Evolutionary conservation across 2,797 vertebrate genomes (phyloP).

Genomic region (Takifugu ocellatus): DNA sequence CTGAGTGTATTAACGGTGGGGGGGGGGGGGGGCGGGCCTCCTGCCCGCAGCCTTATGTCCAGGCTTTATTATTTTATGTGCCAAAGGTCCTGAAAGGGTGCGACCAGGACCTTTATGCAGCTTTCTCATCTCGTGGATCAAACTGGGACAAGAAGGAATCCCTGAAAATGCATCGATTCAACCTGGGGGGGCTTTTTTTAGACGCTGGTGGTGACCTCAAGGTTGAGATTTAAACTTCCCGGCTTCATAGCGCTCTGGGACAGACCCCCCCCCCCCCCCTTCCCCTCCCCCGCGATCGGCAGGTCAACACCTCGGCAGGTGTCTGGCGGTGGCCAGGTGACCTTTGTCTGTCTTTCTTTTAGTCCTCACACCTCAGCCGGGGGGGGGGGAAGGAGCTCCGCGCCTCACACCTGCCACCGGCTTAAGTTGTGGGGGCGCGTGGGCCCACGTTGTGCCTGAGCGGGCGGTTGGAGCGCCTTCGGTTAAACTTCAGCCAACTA

Average conservation of each 20-base stretch:
- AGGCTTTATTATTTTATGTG: slow-evolving; percentile 59
- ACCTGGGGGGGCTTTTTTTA: neutral
- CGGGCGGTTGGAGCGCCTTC: slow-evolving; percentile 1
- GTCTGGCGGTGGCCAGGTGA: slow-evolving; percentile 60
- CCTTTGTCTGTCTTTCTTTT: slow-evolving; percentile 75
- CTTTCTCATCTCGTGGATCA: too few species aligned
- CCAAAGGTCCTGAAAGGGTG: slow-evolving; percentile 60
- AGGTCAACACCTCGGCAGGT: slow-evolving; percentile 66
- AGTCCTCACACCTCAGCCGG: slow-evolving; percentile 72
- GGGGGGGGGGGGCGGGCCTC: slow-evolving; percentile 52
- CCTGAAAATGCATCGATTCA: neutral
- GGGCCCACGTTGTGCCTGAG: slow-evolving; percentile 26
- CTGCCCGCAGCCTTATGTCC: slow-evolving; percentile 66
- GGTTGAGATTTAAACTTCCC: too few species aligned
- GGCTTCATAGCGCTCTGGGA: too few species aligned
- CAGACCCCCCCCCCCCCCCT: neutral
- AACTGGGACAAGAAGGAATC: too few species aligned
- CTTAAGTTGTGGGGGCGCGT: slow-evolving; percentile 24
- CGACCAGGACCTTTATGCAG: slow-evolving; percentile 6
- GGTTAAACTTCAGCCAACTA: slow-evolving; percentile 35
- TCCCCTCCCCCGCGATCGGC: slow-evolving; percentile 38
- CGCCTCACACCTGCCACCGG: slow-evolving; percentile 66
- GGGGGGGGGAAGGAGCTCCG: slow-evolving; percentile 66
- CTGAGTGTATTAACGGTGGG: slow-evolving; percentile 55
- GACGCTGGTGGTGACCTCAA: too few species aligned